A percentile compares a stretch with the other conserved stretches of the same genome.
Evolutionary conservation across 1,140 invertebrate genomes (phyloP).

Genomic region (Limonius californicus): DNA sequence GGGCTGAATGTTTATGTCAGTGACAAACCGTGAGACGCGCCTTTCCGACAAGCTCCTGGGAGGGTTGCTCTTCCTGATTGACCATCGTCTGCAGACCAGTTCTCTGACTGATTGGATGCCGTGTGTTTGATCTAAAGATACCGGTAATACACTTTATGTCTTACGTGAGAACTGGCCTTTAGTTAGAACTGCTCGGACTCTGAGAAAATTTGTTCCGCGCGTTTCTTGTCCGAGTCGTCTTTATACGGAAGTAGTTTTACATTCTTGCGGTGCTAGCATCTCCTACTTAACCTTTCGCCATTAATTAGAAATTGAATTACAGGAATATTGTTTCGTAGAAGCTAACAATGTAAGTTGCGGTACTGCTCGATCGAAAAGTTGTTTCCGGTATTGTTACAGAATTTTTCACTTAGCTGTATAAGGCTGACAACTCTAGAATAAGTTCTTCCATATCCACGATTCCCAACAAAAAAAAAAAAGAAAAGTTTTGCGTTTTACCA

Average conservation of each 20-base stretch:
- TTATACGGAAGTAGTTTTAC: slow-evolving; percentile 11
- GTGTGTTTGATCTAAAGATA: slow-evolving; percentile 21
- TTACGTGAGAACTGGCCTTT: slow-evolving; percentile 12
- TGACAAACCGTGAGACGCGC: slow-evolving; percentile 22
- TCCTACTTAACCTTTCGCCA: background rate
- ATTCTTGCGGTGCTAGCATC: background rate
- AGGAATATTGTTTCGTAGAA: background rate
- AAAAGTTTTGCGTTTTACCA: no score
- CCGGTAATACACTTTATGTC: slow-evolving; percentile 15
- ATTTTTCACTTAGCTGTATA: no score
- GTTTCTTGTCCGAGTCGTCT: slow-evolving; percentile 2
- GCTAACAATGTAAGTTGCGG: no score
- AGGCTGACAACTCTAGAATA: no score
- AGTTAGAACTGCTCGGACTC: slow-evolving; percentile 5
- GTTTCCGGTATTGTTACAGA: no score
- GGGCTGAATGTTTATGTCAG: slow-evolving; percentile 14
- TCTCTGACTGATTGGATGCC: slow-evolving; percentile 21
- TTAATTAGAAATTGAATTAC: background rate
- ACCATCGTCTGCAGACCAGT: slow-evolving; percentile 22
- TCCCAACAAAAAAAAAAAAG: no score
- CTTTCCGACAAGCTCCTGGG: slow-evolving; percentile 14
- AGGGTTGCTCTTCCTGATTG: slow-evolving; percentile 23
- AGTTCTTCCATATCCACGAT: no score
- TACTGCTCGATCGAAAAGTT: no score
- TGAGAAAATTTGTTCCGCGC: slow-evolving; percentile 13